Conservation (phyloP, 2,888 invertebrate species). For the Cylloceria caligata region DNA sequence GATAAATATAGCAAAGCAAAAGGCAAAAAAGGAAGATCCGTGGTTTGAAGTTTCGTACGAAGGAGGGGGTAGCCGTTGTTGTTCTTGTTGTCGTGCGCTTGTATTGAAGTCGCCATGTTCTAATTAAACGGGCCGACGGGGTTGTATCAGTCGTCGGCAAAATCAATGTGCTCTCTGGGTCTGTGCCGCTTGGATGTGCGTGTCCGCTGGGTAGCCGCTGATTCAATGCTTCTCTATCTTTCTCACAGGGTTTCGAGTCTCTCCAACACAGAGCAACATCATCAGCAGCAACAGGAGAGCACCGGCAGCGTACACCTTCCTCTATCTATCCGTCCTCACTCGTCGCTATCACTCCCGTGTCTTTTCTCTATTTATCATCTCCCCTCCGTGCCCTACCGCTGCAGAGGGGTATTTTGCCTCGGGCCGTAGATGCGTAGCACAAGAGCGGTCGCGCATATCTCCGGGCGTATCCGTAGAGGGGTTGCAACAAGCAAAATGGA, state of each 20-base stretch:
- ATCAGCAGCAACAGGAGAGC: conserved; percentile 20
- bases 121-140: conserved; percentile 83
- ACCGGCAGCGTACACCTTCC: conserved; percentile 12
- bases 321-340: conserved; percentile 24
- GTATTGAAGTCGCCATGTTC: conserved; percentile 84
- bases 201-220: conserved; percentile 62
- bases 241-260: conserved; percentile 18
- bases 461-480: not conserved
- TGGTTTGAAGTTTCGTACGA: conserved; percentile 24
- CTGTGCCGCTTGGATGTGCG: not conserved
- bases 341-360: conserved; percentile 29
- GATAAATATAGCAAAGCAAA: conserved; percentile 12
- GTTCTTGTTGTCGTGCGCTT: conserved; percentile 84
- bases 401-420: conserved; percentile 33
- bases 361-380: conserved; percentile 1
- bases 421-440: conserved; percentile 1
- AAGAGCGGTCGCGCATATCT: conserved; percentile 19
- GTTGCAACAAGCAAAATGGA: conserved; percentile 24
- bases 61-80: conserved; percentile 78
- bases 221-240: conserved; percentile 37
- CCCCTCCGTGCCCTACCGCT: conserved; percentile 3
- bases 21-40: conserved; percentile 20
- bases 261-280: conserved; percentile 12
- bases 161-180: conserved; percentile 78
- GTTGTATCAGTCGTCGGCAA: conserved; percentile 84